Base-by-base conservation (phyloP, 2,888 invertebrate species). In the Rutpela maculata region DNA sequence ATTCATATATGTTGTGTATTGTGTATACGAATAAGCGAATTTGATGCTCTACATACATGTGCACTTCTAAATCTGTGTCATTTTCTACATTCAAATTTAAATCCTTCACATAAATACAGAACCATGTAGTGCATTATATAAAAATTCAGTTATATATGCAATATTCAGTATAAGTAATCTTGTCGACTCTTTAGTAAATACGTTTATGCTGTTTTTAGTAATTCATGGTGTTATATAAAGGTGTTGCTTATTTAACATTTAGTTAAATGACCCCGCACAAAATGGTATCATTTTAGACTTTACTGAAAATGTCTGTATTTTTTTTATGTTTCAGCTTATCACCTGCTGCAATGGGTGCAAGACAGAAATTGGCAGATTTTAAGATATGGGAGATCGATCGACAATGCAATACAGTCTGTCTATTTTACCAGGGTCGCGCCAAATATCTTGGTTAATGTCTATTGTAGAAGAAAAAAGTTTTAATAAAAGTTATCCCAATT, bases 21-120 rank as follows among this genome's bases (percentile, higher is more conserved):
- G 50, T 50, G 60, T 70, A 70, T 70, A 59, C 38, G 22, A 43
- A 50, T 60, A 70, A 60, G 59, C 60, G 60, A 70, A 70, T 60
- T 38, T n/a, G 38, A 70, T 59, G 35, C 12, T 26, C 69, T 19
- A 59, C 69, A 69, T 69, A 57, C 26, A 59, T 69, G 55, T 69
- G 69, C 69, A 59, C 69, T 69, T 35, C 26, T 57, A 11, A 31
- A 35, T 57, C 57, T 56, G 18, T 69, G 56, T 69, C 69, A 69
- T 57, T 69, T n/a, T 35, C 26, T 59, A 18, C 18, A 69, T 57
- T 31, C 35, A 19, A 69, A 31, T 69, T 69, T n/a, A 67, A 67
- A 67, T 63, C 62, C 60, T 35, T 63, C 35, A 17, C 17, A 35
- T 35, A 63, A 63, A 63, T 63, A 63, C 10, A n/a, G 11, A 18